Evolutionary conservation across 2,113 vertebrate genomes (phyloP).

Genomic region (Cephalopholis sonnerati): DNA sequence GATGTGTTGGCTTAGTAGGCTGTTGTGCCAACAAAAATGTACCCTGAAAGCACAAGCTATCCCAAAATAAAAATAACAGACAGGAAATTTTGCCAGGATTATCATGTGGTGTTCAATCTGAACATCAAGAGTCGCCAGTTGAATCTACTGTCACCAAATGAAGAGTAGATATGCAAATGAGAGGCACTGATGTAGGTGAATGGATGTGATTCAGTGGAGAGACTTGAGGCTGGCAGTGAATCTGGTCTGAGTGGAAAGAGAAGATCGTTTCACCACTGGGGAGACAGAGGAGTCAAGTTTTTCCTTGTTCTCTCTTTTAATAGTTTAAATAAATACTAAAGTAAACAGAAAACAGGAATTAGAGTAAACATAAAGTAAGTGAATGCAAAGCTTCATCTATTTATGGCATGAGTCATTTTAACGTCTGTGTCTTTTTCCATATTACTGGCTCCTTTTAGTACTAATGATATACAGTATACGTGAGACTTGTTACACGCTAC

Average conservation of each 20-base stretch:
- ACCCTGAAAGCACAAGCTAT: neutral
- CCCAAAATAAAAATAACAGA: neutral
- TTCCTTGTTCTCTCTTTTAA: constrained; percentile 50
- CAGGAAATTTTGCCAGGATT: neutral
- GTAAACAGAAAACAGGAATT: constrained; percentile 42
- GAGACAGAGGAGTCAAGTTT: constrained; percentile 44
- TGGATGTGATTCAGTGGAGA: constrained; percentile 31
- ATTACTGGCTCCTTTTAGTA: neutral
- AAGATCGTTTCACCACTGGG: constrained; percentile 42
- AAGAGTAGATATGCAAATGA: neutral
- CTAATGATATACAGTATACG: neutral
- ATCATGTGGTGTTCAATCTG: neutral
- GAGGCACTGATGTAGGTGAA: constrained; percentile 10
- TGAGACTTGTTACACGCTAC: neutral
- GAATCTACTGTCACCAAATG: neutral
- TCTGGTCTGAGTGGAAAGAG: constrained; percentile 52
- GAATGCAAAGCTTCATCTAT: constrained; percentile 24
- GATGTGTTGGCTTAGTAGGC: neutral
- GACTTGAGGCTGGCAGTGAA: constrained; percentile 1
- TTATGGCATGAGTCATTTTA: neutral
- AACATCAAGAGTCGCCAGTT: neutral
- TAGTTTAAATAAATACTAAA: constrained; percentile 47
- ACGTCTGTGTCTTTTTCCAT: neutral
- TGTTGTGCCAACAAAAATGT: neutral
- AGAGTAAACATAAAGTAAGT: constrained; percentile 27